Evolutionary conservation across 2,888 invertebrate species (phyloP).

Genomic region (Dichetophora obliterata): DNA sequence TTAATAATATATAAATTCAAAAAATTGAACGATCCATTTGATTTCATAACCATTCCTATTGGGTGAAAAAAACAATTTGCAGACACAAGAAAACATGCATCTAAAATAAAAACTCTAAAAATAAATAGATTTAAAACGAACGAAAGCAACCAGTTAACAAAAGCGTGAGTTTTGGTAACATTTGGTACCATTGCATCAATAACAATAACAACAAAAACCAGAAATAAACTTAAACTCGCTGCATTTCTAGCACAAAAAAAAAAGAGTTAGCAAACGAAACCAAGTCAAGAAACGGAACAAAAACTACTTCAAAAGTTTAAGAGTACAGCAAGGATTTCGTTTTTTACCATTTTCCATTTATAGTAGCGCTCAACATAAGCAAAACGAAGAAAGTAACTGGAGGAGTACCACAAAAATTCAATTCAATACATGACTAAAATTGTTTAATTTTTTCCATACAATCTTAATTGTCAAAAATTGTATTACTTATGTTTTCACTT

Average conservation of each 20-base stretch:
- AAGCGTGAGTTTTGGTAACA: slow-evolving; percentile 22
- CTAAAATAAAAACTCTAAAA: background rate
- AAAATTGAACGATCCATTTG: no score
- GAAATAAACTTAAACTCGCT: slow-evolving; percentile 11
- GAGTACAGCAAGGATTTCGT: background rate
- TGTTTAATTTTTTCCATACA: no score
- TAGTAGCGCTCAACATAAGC: no score
- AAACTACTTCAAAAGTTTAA: background rate
- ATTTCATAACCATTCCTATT: background rate
- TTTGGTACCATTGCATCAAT: slow-evolving; percentile 55
- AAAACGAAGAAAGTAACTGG: no score
- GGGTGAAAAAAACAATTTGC: background rate
- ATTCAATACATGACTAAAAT: no score
- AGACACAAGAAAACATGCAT: background rate
- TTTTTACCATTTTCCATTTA: no score
- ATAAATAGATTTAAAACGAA: background rate
- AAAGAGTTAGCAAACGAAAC: background rate
- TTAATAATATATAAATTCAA: no score
- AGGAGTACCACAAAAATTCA: no score
- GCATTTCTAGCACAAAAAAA: background rate
- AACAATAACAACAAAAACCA: slow-evolving; percentile 72
- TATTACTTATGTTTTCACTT: no score
- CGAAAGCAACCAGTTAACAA: background rate
- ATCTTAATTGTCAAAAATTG: no score
- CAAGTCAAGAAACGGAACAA: background rate